phyloP scores from a whole-genome alignment of 2,888 invertebrate genomes.

The Branchipolynoe longqiensis region DNA sequence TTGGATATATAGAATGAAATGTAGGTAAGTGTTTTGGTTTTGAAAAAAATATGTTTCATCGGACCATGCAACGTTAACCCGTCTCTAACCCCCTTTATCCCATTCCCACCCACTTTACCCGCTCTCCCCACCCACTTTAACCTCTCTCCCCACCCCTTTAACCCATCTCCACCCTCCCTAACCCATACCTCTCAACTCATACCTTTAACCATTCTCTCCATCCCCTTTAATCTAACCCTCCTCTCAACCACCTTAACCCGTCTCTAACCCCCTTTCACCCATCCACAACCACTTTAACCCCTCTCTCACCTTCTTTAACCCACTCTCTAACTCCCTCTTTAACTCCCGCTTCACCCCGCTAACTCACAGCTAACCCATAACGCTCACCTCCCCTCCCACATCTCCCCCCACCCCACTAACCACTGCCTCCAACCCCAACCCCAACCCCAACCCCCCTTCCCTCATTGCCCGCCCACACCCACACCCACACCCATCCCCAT shows the following conservation, averaged over 20 bases:
- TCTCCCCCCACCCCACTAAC: no score
- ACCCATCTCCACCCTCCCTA: background rate
- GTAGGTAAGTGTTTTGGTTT: no score
- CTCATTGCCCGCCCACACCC: background rate
- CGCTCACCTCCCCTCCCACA: background rate
- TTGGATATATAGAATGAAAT: no score
- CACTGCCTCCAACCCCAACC: no score
- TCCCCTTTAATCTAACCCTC: background rate
- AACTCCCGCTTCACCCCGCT: background rate
- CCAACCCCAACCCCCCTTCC: background rate
- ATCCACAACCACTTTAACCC: background rate
- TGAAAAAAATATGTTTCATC: no score
- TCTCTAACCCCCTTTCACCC: background rate
- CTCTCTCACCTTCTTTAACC: background rate
- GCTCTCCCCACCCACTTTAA: background rate
- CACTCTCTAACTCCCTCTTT: background rate
- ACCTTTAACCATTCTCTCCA: background rate
- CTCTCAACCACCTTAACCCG: background rate
- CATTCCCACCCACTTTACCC: background rate
- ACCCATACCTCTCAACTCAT: background rate
- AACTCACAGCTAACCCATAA: background rate
- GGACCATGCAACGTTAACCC: no score
- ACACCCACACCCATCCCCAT: background rate
- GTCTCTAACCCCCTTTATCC: no score
- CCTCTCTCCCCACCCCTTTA: background rate